A percentile compares a stretch with the other conserved stretches of the same genome.
Evolutionary conservation across 2,888 invertebrate genomes (phyloP).

Genomic region (Microplitis deprimator): DNA sequence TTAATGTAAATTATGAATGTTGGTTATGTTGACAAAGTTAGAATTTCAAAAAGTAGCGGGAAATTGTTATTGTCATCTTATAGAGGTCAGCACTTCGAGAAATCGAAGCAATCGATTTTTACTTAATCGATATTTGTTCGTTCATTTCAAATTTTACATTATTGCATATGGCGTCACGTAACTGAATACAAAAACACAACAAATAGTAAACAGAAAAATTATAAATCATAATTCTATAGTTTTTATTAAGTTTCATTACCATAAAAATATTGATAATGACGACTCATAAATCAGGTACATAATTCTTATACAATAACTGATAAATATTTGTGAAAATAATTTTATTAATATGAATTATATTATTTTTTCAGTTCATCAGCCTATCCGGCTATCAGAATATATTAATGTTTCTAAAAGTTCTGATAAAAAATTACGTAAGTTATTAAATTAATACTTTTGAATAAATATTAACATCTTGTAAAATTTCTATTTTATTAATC

Average conservation of each 20-base stretch:
- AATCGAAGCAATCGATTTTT: not conserved
- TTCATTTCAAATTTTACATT: not conserved
- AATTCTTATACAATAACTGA: too few species aligned
- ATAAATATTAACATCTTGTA: not conserved
- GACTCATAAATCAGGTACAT: not conserved
- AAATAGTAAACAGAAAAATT: not conserved
- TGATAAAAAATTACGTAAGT: constrained; percentile 18
- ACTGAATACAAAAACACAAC: not conserved
- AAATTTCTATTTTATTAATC: not conserved
- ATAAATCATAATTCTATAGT: not conserved
- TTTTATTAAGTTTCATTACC: not conserved
- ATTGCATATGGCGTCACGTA: not conserved
- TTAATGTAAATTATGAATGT: not conserved
- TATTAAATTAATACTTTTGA: not conserved
- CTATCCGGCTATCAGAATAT: constrained; percentile 27
- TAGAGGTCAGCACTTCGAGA: not conserved
- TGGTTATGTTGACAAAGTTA: not conserved
- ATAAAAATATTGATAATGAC: not conserved
- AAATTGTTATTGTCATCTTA: not conserved
- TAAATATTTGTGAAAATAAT: too few species aligned
- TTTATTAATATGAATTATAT: not conserved
- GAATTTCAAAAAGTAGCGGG: not conserved
- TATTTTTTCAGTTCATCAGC: constrained; percentile 14
- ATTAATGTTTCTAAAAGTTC: constrained; percentile 7
- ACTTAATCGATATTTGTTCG: not conserved